Evolutionary conservation across 2,888 invertebrate genomes (phyloP).

Genomic region (Drosophila quinaria): DNA sequence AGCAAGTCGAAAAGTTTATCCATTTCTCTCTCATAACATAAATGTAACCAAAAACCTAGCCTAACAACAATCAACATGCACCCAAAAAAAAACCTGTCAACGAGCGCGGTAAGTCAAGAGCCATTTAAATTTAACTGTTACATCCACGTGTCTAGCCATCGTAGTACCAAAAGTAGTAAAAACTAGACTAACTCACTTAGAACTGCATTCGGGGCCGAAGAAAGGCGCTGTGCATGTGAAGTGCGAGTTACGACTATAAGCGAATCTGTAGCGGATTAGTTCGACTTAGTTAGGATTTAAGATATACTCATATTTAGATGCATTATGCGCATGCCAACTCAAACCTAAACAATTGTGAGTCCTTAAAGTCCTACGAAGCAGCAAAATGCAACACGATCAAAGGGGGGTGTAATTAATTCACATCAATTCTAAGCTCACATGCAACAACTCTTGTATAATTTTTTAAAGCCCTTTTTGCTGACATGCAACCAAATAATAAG

Average conservation of each 20-base stretch:
- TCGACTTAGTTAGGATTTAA: slow-evolving; percentile 52
- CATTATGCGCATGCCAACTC: slow-evolving; percentile 70
- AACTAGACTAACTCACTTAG: slow-evolving; percentile 39
- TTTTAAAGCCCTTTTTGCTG: slow-evolving; percentile 1
- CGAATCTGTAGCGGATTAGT: slow-evolving; percentile 49
- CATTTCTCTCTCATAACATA: slow-evolving; percentile 37
- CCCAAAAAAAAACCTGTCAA: slow-evolving; percentile 60
- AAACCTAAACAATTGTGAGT: slow-evolving; percentile 22
- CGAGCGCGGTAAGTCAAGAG: slow-evolving; percentile 74
- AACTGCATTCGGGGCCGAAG: slow-evolving; percentile 41
- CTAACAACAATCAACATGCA: slow-evolving; percentile 67
- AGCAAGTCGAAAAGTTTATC: slow-evolving; percentile 41
- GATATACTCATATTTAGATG: slow-evolving; percentile 55
- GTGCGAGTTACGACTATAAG: background rate
- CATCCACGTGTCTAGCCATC: slow-evolving; percentile 50
- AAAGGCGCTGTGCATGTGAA: slow-evolving; percentile 57
- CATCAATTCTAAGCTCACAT: slow-evolving; percentile 21
- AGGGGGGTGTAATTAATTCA: slow-evolving; percentile 34
- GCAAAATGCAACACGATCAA: slow-evolving; percentile 60
- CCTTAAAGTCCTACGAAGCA: slow-evolving; percentile 13
- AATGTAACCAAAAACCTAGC: slow-evolving; percentile 37
- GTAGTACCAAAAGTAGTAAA: slow-evolving; percentile 61
- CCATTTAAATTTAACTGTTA: slow-evolving; percentile 62
- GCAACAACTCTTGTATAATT: slow-evolving; percentile 19
- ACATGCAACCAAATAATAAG: slow-evolving; percentile 24